phyloP scores from a whole-genome alignment of 2,888 invertebrate genomes.

The Trichogramma evanescens region DNA sequence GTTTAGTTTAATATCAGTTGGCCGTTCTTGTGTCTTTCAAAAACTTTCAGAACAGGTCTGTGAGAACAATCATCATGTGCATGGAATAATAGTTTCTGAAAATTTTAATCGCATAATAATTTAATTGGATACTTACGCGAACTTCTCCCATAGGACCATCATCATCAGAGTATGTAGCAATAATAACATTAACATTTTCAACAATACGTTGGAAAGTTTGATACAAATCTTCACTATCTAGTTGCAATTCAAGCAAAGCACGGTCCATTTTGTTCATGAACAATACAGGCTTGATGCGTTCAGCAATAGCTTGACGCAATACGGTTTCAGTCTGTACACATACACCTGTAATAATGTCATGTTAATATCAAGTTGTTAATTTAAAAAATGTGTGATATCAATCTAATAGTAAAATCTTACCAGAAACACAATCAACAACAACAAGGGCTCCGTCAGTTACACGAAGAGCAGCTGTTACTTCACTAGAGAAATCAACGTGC shows the following conservation, averaged over 20 bases:
- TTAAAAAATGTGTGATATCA: conserved; percentile 46
- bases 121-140: conserved; percentile 57
- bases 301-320: conserved; percentile 97
- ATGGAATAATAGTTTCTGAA: not conserved
- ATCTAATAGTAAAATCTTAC: conserved; percentile 51
- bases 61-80: conserved; percentile 19
- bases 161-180: conserved; percentile 97
- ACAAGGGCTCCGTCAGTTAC: conserved; percentile 99
- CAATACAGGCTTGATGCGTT: conserved; percentile 98
- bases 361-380: not conserved
- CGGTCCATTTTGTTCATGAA: conserved; percentile 99
- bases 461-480: conserved; percentile 99
- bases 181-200: conserved; percentile 99
- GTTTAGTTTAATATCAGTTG: conserved; percentile 16
- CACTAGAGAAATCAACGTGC: conserved; percentile 99
- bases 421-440: conserved; percentile 99
- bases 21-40: conserved; percentile 22
- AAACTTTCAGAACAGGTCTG: conserved; percentile 19
- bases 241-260: conserved; percentile 91
- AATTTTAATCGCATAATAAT: not conserved
- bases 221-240: conserved; percentile 93
- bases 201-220: conserved; percentile 99
- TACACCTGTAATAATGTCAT: conserved; percentile 60
- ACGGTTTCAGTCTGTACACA: conserved; percentile 99
- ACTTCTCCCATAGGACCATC: conserved; percentile 99